Percentiles rank a stretch among this genome's conserved stretches.
Evolutionary conservation across 2,113 vertebrate genomes (phyloP).

Genomic region (Oreochromis tanganicae): DNA sequence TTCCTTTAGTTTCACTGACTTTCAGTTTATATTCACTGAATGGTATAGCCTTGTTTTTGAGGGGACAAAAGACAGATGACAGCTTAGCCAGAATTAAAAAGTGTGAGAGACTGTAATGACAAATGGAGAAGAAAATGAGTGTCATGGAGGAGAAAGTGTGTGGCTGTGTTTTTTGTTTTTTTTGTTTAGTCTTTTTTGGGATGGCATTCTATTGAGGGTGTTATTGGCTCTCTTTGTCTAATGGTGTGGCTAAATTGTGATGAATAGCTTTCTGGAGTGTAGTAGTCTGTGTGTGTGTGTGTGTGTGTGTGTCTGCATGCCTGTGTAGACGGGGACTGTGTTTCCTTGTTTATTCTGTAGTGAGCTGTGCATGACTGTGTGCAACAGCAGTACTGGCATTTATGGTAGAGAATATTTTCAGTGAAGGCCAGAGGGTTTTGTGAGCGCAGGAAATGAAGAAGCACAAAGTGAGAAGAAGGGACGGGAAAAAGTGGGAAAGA

Average conservation of each 20-base stretch:
- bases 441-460: constrained; percentile 12
- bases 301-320: background rate
- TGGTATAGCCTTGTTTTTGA: background rate
- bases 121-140: constrained; percentile 23
- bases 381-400: background rate
- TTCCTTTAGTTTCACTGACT: background rate
- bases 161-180: constrained; percentile 10
- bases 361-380: constrained; percentile 6
- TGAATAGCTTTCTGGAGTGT: constrained; percentile 40
- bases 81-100: constrained; percentile 31
- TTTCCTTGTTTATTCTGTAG: constrained; percentile 26
- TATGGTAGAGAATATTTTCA: constrained; percentile 4
- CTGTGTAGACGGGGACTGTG: background rate
- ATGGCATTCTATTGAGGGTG: constrained; percentile 4
- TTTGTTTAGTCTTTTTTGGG: background rate
- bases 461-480: background rate
- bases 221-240: constrained; percentile 35
- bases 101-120: background rate
- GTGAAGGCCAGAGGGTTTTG: background rate
- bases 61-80: background rate
- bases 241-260: constrained; percentile 48
- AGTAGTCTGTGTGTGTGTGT: background rate
- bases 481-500: background rate
- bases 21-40: background rate
- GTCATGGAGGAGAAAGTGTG: constrained; percentile 8